Evolutionary conservation across 2,797 vertebrate species (phyloP).

Genomic region (Pipistrellus nathusii): DNA sequence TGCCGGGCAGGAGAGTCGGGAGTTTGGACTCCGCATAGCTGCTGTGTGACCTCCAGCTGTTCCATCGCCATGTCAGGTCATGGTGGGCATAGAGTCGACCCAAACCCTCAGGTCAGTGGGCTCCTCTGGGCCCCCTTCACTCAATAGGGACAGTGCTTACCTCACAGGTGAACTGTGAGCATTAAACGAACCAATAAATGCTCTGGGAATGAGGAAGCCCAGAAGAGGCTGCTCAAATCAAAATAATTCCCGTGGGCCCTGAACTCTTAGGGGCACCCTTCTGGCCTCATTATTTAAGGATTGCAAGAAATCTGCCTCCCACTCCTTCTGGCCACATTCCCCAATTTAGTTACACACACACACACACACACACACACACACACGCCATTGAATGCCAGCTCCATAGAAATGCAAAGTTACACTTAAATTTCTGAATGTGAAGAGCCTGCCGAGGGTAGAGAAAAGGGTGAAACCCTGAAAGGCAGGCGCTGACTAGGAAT

Average conservation of each 20-base stretch:
- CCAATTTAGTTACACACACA: conserved; percentile 53
- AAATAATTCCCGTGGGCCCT: conserved; percentile 65
- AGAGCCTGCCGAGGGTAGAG: conserved; percentile 10
- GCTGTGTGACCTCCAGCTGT: background rate
- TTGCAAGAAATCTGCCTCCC: conserved; percentile 57
- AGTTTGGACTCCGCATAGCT: background rate
- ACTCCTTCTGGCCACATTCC: conserved; percentile 51
- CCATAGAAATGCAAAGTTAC: conserved; percentile 80
- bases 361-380: background rate
- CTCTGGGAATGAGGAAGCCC: conserved; percentile 64
- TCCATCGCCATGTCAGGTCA: background rate
- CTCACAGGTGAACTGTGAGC: conserved; percentile 53
- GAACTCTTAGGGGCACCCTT: conserved; percentile 66
- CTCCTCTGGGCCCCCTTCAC: background rate
- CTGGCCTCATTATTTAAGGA: conserved; percentile 66
- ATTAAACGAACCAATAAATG: conserved; percentile 68
- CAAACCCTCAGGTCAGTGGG: background rate
- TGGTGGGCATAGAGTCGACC: background rate
- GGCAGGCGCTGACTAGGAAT: conserved; percentile 69
- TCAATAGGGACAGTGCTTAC: background rate
- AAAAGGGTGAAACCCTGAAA: conserved; percentile 63
- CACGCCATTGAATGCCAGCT: conserved; percentile 58
- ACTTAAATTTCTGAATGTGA: conserved; percentile 70
- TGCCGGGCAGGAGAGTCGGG: rapidly evolving
- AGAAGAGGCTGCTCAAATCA: conserved; percentile 62